Evolutionary conservation across 1,140 invertebrate genomes (phyloP), one percentile per base, ranked within the genome.

Genomic region (Sycophaga agraensis): DNA sequence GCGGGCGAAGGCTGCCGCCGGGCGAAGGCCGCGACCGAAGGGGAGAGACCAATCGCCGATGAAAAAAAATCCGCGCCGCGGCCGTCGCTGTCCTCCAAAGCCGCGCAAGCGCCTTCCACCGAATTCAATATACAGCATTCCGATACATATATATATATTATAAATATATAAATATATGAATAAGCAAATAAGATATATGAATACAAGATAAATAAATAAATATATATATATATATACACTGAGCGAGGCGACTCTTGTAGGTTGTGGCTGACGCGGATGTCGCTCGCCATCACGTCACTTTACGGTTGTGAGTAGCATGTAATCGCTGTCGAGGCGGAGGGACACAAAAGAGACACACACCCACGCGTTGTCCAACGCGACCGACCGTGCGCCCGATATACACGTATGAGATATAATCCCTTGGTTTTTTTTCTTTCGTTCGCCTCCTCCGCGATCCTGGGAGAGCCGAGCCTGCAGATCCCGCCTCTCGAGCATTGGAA

Each of bases 271-370:
- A 14, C 14, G n/a, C 45, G 46, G 43, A 31, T 12, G 51, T 55
- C 51, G n/a, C 46, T 50, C 54, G 40, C 40, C 19, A n/a, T n/a
- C n/a, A 28, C 26, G 61, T 57, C 54, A 63, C 61, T 63, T 63
- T 43, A 63, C 54, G 61, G 61, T 63, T 63, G 61, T 63, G 61
- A 63, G 54, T 58, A 63, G 54, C 48, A 56, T 62, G 42, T 50
- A 62, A 62, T 56, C 46, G 53, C 51, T 62, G 24, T 39, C 53
- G 35, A 48, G 28, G 26, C 40, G 45, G n/a, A 43, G 8, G 14
- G 26, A 55, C 31, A 55, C 39, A 55, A 55, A 24, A 54, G 26
- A 56, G 46, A 31, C 28, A 31, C n/a, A n/a, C n/a, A n/a, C n/a
- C n/a, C n/a, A n/a, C n/a, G n/a, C n/a, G n/a, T n/a, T n/a, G n/a